Evolutionary conservation across 2,888 invertebrate species (phyloP).

Genomic region (Scotopteryx bipunctaria): DNA sequence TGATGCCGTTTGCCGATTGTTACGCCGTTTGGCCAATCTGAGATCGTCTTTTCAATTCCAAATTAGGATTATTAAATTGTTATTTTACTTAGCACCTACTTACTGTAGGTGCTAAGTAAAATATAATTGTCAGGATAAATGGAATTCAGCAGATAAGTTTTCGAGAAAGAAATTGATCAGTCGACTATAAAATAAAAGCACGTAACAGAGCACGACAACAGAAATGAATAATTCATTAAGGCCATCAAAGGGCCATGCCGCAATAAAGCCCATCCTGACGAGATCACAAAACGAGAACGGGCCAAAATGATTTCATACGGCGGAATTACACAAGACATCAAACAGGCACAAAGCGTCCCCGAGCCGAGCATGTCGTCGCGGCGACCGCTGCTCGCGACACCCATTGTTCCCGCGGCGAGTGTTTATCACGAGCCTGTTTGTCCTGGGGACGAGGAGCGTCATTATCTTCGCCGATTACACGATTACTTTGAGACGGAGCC

Average conservation of each 20-base stretch:
- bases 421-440: constrained; percentile 36
- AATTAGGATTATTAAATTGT: constrained; percentile 7
- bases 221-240: constrained; percentile 22
- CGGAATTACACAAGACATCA: constrained; percentile 39
- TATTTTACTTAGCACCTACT: no score
- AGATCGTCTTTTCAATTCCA: constrained; percentile 8
- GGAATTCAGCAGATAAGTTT: no score
- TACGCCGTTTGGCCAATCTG: constrained; percentile 1
- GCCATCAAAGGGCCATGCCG: constrained; percentile 19
- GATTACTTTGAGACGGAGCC: constrained; percentile 24
- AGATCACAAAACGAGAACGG: constrained; percentile 23
- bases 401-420: constrained; percentile 36
- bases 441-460: constrained; percentile 31
- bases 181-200: background rate
- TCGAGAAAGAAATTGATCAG: no score
- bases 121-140: no score
- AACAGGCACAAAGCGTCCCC: constrained; percentile 36
- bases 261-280: constrained; percentile 18
- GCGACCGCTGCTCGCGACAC: constrained; percentile 29
- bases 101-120: no score
- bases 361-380: constrained; percentile 15
- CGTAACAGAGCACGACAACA: background rate
- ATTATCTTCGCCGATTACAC: constrained; percentile 39
- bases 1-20: constrained; percentile 13
- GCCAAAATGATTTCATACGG: constrained; percentile 32